Evolutionary conservation across 2,797 vertebrate genomes (phyloP).

Genomic region (Diplodus sargus): DNA sequence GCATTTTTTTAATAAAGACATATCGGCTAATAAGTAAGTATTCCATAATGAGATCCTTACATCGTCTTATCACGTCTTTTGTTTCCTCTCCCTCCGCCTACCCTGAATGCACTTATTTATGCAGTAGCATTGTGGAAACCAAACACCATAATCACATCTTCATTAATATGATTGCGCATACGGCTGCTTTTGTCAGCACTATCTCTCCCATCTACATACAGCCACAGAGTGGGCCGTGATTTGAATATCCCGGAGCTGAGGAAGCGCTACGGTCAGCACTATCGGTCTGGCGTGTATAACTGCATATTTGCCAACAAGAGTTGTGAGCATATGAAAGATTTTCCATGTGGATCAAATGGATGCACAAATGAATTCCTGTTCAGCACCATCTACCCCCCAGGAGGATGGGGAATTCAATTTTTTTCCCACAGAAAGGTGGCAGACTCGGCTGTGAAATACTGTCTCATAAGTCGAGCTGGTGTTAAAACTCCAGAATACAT

Average conservation of each 20-base stretch:
- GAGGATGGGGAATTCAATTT: conserved; percentile 1
- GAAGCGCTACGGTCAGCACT: conserved; percentile 65
- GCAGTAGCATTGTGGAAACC: conserved; percentile 39
- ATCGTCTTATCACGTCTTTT: conserved; percentile 36
- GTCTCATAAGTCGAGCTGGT: neutral
- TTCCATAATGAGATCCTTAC: conserved; percentile 37
- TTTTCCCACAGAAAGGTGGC: conserved; percentile 7
- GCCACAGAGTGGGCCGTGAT: conserved; percentile 57
- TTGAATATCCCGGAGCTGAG: conserved; percentile 60
- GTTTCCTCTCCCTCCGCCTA: conserved; percentile 16
- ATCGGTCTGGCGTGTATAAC: conserved; percentile 26
- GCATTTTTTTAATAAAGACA: conserved; percentile 16
- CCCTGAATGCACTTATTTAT: conserved; percentile 54
- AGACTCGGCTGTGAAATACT: neutral
- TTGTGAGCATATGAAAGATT: conserved; percentile 26
- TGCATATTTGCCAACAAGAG: conserved; percentile 49
- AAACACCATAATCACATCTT: conserved; percentile 62
- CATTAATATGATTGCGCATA: conserved; percentile 70
- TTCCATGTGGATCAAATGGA: conserved; percentile 48
- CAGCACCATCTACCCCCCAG: neutral
- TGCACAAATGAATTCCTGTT: conserved; percentile 42
- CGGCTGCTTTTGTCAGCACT: conserved; percentile 76
- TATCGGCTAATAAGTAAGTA: conserved; percentile 24
- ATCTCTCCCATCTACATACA: conserved; percentile 68
- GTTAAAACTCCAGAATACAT: conserved; percentile 12